Base-by-base conservation (phyloP, 1,140 invertebrate genomes). In the Coptotermes formosanus region DNA sequence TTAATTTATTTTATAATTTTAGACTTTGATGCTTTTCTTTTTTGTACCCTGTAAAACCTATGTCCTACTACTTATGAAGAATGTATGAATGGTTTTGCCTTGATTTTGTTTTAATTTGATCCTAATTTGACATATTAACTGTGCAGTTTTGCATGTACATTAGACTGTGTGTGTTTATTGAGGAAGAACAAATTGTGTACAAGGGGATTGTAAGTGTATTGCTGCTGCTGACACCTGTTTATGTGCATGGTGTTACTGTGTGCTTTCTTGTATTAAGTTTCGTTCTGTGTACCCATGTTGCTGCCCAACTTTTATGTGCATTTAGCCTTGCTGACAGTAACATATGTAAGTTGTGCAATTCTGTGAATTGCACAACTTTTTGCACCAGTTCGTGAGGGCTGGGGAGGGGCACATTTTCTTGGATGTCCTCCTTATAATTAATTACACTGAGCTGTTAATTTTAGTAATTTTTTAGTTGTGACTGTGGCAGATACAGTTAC, bases 1-100 rank as follows among this genome's bases (percentile, higher is more conserved):
- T 84, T 48, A 32, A 52, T 83, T 84, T 84, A 52, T 84, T 84
- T 84, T 84, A 64, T 84, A 45, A 55, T 84, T 32, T 84, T 84
- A 55, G n/a, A 45, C 59, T 84, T 84, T 52, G 48, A 52, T 38
- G 44, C 83, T 38, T 32, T 84, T 11, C 83, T 38, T 32, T 84
- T 11, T 11, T 75, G n/a, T n/a, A 75, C 64, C n/a, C n/a, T 16
- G n/a, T 75, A 75, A 75, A 75, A n/a, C 64, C n/a, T 75, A 30
- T n/a, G 11, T 75, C 64, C 64, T 75, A 25, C 25, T 25, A 75
- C 30, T 75, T 75, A 30, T 55, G 48, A 83, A 45, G 32, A n/a
- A 45, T 82, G 82, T 83, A 19, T 83, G 44, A 83, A 45, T 83
- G 48, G 48, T 83, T 83, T 83, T 83, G 16, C 23, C 21, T 45